These are phyloP conservation scores for Cichlasoma orientale DNA, from an alignment of 2,797 vertebrate genomes.

Conservation along the genomic window DNA sequence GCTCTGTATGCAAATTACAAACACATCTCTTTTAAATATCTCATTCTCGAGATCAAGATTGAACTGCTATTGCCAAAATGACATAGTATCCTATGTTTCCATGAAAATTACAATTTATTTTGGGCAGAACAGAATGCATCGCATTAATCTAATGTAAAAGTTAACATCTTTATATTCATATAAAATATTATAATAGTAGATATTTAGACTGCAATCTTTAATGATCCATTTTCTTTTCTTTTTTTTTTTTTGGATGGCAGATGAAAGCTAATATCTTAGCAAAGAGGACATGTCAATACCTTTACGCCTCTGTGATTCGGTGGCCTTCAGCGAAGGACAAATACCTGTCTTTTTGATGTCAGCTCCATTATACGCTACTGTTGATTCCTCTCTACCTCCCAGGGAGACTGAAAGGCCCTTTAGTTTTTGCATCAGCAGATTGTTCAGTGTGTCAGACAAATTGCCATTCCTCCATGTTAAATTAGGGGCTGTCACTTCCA, in stretches of 20 bases:
- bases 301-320: slow-evolving; percentile 19
- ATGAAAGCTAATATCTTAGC: slow-evolving; percentile 15
- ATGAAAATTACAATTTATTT: background rate
- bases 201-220: background rate
- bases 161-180: background rate
- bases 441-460: slow-evolving; percentile 77
- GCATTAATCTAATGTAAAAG: background rate
- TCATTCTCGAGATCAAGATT: background rate
- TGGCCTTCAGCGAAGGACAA: slow-evolving; percentile 57
- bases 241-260: background rate
- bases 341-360: slow-evolving; percentile 69
- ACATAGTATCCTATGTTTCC: background rate
- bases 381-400: slow-evolving; percentile 63
- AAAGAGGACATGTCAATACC: slow-evolving; percentile 16
- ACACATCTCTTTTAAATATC: slow-evolving; percentile 12
- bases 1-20: slow-evolving; percentile 36
- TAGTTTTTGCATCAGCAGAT: slow-evolving; percentile 76
- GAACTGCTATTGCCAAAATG: background rate
- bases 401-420: slow-evolving; percentile 74
- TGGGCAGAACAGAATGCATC: background rate
- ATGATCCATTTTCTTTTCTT: background rate
- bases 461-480: slow-evolving; percentile 74
- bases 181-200: background rate
- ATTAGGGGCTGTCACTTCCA: slow-evolving; percentile 78
- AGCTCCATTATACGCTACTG: slow-evolving; percentile 55